Base-by-base conservation (phyloP, 2,888 invertebrate genomes). In the Caenorhabditis parvicauda region DNA sequence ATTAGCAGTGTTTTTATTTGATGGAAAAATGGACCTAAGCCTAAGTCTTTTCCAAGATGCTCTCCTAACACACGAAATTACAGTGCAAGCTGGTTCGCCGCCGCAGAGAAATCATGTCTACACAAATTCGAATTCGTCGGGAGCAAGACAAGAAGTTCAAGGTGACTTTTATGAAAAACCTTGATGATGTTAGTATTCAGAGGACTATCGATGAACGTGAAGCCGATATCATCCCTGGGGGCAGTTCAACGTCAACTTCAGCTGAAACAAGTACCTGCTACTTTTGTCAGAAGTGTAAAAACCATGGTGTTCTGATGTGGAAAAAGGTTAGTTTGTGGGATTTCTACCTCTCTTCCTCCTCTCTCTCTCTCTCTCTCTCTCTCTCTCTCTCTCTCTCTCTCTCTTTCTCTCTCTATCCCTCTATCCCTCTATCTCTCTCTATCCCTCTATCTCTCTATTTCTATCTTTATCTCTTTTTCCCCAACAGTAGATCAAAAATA, bases 271-370 rank as follows among this genome's bases (percentile, higher is more conserved):
- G 63, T 56, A 67, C 64, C 61, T 78, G 78, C 63, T 78, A 78
- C 59, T 76, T 78, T 53, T 78, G 78, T 50, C 78, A 78, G 49
- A 78, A 78, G 58, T 78, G 78, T 67, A 78, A 78, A 54, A 78
- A 78, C 50, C 78, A 78, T 50, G 74, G 72, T 19, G 58, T 74
- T 12, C 59, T 77, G 12, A 72, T 71, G 57, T 77, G 77, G 76
- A 77, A 77, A 60, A 77, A 77, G 64, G 74, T 74, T n/a, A n/a
- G n/a, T n/a, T n/a, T n/a, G n/a, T n/a, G n/a, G n/a, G n/a, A n/a
- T n/a, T n/a, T n/a, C n/a, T n/a, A n/a, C 25, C 19, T 14, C 4
- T 25, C 3, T 24, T 17, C n/a, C 6, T 12, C 19, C 12, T 5
- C 5, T 38, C 25, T n/a, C 3, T 21, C 38, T 38, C 5, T n/a